These are phyloP conservation scores for Eupithecia centaureata DNA, from an alignment of 2,888 invertebrate species.

Conservation along the genomic window DNA sequence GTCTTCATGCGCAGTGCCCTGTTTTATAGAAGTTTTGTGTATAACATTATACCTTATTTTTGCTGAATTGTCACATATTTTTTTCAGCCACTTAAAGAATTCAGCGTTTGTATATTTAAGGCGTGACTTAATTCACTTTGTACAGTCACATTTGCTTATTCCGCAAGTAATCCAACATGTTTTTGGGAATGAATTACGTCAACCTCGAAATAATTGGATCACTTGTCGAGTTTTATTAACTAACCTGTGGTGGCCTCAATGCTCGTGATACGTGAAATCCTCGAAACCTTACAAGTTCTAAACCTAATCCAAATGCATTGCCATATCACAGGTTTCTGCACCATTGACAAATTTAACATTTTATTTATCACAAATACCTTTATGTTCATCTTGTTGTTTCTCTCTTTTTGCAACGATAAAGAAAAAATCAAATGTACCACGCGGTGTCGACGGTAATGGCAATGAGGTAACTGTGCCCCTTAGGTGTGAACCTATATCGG, in stretches of 20 bases:
- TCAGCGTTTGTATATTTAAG: slow-evolving; percentile 12
- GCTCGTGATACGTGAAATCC: slow-evolving; percentile 36
- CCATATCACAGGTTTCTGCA: slow-evolving; percentile 59
- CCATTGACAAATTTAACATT: slow-evolving; percentile 49
- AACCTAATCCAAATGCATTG: slow-evolving; percentile 43
- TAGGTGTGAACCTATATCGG: slow-evolving; percentile 75
- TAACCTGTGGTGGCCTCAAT: slow-evolving; percentile 60
- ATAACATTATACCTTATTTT: not conserved
- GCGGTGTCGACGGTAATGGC: slow-evolving; percentile 97
- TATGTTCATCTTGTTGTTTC: slow-evolving; percentile 82
- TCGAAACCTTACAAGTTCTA: slow-evolving; percentile 40
- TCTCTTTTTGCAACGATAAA: slow-evolving; percentile 86
- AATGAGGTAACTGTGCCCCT: slow-evolving; percentile 90
- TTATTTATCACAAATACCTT: slow-evolving; percentile 61
- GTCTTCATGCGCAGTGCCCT: not conserved
- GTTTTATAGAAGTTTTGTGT: no score
- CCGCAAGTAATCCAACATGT: slow-evolving; percentile 30
- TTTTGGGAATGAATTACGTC: slow-evolving; percentile 15
- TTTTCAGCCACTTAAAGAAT: slow-evolving; percentile 1
- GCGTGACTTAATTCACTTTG: slow-evolving; percentile 19
- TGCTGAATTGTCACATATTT: not conserved
- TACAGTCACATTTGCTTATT: slow-evolving; percentile 32
- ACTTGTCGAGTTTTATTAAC: slow-evolving; percentile 48
- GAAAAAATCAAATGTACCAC: slow-evolving; percentile 97
- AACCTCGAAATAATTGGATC: slow-evolving; percentile 45